These are phyloP conservation scores for Helarctos malayanus DNA, from an alignment of 2,797 vertebrate species.

Conservation along the genomic window DNA sequence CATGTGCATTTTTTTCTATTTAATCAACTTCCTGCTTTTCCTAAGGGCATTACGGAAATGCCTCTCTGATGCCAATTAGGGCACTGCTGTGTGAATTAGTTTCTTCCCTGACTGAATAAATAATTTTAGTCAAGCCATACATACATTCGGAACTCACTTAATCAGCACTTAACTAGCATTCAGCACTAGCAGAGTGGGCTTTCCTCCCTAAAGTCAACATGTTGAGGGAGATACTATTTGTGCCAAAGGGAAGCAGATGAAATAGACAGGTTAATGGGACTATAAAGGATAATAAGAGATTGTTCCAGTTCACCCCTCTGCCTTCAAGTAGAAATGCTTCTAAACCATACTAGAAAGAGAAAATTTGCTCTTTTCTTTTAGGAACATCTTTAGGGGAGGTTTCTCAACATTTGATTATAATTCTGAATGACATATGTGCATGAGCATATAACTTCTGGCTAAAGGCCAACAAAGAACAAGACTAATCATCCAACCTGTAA, in stretches of 20 bases:
- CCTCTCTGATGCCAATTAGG: slow-evolving; percentile 83
- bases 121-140: slow-evolving; percentile 78
- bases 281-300: slow-evolving; percentile 58
- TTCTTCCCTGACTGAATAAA: slow-evolving; percentile 83
- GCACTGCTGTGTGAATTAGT: slow-evolving; percentile 74
- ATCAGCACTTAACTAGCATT: slow-evolving; percentile 77
- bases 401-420: slow-evolving; percentile 66
- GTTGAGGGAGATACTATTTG: slow-evolving; percentile 43
- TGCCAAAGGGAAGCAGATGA: slow-evolving; percentile 58
- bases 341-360: slow-evolving; percentile 53
- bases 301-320: slow-evolving; percentile 40
- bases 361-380: slow-evolving; percentile 65
- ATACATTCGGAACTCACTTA: slow-evolving; percentile 73
- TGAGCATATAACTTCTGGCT: slow-evolving; percentile 63
- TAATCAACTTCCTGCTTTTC: slow-evolving; percentile 79
- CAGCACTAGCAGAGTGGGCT: background rate
- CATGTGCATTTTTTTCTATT: slow-evolving; percentile 74
- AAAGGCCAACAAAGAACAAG: slow-evolving; percentile 63
- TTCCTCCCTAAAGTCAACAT: slow-evolving; percentile 55
- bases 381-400: slow-evolving; percentile 76
- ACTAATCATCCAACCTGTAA: slow-evolving; percentile 59
- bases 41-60: slow-evolving; percentile 75
- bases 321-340: slow-evolving; percentile 61
- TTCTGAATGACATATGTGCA: slow-evolving; percentile 70
- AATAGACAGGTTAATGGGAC: slow-evolving; percentile 62